Conservation (phyloP, 2,888 invertebrate species). For the Apocheima hispidaria region DNA sequence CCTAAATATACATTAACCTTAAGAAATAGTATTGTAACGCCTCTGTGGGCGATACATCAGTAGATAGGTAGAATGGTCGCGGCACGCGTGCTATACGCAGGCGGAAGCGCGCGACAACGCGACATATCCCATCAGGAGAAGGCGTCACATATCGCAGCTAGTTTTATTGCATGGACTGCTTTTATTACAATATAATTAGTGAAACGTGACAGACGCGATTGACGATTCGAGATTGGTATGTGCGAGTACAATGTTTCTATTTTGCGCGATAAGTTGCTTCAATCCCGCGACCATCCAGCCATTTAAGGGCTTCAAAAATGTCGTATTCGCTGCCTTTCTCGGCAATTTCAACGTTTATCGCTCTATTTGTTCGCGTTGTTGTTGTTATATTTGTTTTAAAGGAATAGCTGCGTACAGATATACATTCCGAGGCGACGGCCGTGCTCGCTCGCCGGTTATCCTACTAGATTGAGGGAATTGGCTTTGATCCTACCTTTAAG, state of each 20-base stretch:
- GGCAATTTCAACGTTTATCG: conserved; percentile 1
- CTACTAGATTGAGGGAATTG: conserved; percentile 1
- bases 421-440: conserved; percentile 1
- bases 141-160: background rate
- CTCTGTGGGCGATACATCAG: background rate
- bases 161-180: background rate
- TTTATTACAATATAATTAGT: conserved; percentile 1
- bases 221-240: background rate
- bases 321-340: conserved; percentile 12
- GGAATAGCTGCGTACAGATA: conserved; percentile 7
- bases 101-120: background rate
- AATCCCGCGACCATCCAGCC: background rate
- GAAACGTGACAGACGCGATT: background rate
- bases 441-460: background rate
- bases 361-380: background rate
- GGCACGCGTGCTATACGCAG: background rate
- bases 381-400: too few species aligned
- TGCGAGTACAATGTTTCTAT: background rate
- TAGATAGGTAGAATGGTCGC: background rate
- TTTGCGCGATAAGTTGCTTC: background rate
- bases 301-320: background rate
- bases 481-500: conserved; percentile 5
- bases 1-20: too few species aligned
- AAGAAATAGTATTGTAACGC: too few species aligned
- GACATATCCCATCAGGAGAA: background rate